Evolutionary conservation across 2,113 vertebrate species (phyloP), one percentile per base, ranked within the genome.

Genomic region (Erinaceus europaeus): DNA sequence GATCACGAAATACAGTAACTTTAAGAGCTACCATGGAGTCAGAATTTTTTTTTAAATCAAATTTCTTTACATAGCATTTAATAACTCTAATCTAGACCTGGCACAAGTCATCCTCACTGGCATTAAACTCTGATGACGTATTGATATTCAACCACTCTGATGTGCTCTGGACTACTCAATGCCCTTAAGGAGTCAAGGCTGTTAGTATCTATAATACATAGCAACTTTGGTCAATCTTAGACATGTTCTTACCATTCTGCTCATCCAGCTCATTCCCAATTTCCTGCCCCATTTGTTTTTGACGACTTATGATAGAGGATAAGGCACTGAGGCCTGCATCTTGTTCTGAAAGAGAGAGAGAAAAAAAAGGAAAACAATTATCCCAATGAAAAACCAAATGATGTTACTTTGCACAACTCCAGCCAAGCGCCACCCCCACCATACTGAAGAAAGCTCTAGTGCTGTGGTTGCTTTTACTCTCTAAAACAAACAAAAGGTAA

Each of bases 181-280:
- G 69, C 40, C 69, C 2, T 65, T 40, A 65, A 46, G 46, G 7
- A 67, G 0, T 15, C 9, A 10, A 57, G 29, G n/a, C 29, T 53
- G 52, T 64, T 25, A 23, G 18, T 20, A 44, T 14, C 75, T 53
- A 36, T 1, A 36, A 9, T 21, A 32, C 55, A 25, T 0, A 12
- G 18, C 40, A 83, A 75, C 79, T 12, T 0, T 10, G 17, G 21
- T 23, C 5, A 7, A 7, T 8, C 9, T 20, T 64, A 52, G 32
- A 20, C 9, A 36, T 50, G 7, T 88, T 89, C 97, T 98, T 97
- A 99, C 99, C 99, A 0, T 99, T 99, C 59, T 99, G 99, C 78
- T 99, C 98, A 9, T 99, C 99, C 95, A 99, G 96, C 84, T 99
- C 99, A 5, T 99, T 99, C 84, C 99, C 98, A 57, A 99, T 99